Evolutionary conservation across 2,888 invertebrate genomes (phyloP).

Genomic region (Adineta ricciae): DNA sequence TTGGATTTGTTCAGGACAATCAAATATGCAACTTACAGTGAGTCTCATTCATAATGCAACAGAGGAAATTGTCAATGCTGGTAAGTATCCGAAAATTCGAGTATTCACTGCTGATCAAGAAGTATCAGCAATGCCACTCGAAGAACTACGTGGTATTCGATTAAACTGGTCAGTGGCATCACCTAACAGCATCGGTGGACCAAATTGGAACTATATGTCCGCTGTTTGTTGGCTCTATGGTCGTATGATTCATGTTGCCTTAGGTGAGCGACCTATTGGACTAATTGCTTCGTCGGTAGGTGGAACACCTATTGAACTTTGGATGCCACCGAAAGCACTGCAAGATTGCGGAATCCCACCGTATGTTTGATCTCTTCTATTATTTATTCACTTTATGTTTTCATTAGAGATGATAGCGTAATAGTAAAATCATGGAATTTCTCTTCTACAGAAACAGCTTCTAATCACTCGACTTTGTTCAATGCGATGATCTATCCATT

Average conservation of each 20-base stretch:
- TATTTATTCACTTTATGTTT: too few species aligned
- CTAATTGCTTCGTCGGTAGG: conserved; percentile 39
- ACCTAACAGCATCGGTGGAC: conserved; percentile 29
- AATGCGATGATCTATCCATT: conserved; percentile 46
- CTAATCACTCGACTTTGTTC: conserved; percentile 38
- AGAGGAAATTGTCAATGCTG: neutral
- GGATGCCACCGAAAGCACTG: conserved; percentile 41
- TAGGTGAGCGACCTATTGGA: conserved; percentile 41
- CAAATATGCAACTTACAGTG: conserved; percentile 23
- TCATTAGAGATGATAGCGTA: too few species aligned
- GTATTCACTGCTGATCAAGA: neutral
- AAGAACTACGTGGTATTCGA: neutral
- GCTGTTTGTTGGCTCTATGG: conserved; percentile 47
- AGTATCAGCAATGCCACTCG: neutral
- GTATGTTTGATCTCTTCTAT: too few species aligned
- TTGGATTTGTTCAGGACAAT: conserved; percentile 28
- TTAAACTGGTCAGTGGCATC: neutral
- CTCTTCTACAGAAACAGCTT: too few species aligned
- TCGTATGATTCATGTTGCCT: conserved; percentile 38
- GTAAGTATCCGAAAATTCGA: neutral
- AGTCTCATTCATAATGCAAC: neutral
- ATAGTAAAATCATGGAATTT: too few species aligned
- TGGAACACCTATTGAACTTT: conserved; percentile 43
- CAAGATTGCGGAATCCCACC: conserved; percentile 38
- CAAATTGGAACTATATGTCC: conserved; percentile 39